Evolutionary conservation across 2,797 vertebrate species (phyloP).

Genomic region (Dermochelys coriacea): DNA sequence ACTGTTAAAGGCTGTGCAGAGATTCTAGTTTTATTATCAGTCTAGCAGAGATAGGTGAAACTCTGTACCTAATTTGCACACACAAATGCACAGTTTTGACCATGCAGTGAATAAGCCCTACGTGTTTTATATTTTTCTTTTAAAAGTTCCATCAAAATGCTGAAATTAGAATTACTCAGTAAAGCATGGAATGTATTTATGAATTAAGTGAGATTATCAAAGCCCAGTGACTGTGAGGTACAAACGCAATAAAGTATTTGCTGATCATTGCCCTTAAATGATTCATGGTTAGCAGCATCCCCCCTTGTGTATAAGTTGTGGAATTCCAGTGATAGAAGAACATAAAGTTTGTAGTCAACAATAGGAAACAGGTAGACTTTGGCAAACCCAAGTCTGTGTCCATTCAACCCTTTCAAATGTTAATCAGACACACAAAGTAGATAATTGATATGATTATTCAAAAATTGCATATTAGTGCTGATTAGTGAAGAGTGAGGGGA

Average conservation of each 20-base stretch:
- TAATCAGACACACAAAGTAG: rapidly evolving
- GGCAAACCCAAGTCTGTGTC: not conserved
- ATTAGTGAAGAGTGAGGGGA: not conserved
- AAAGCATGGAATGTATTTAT: not conserved
- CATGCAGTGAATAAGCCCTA: not conserved
- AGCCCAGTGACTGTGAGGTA: not conserved
- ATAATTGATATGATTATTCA: not conserved
- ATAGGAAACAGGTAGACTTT: not conserved
- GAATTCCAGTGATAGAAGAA: not conserved
- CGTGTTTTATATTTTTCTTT: not conserved
- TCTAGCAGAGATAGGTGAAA: not conserved
- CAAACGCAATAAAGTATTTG: conserved; percentile 21
- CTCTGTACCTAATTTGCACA: not conserved
- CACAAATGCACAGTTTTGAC: not conserved
- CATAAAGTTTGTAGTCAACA: not conserved
- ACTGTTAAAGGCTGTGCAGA: not conserved
- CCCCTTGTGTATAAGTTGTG: not conserved
- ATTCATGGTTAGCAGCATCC: not conserved
- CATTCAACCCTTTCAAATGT: not conserved
- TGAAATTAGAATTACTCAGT: not conserved
- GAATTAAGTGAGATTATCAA: not conserved
- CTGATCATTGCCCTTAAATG: not conserved
- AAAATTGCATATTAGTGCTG: rapidly evolving
- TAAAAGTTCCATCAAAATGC: not conserved
- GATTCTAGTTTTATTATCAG: conserved; percentile 10